Evolutionary conservation across 2,113 vertebrate species (phyloP), one percentile per base, ranked within the genome.

Genomic region (Gobius niger): DNA sequence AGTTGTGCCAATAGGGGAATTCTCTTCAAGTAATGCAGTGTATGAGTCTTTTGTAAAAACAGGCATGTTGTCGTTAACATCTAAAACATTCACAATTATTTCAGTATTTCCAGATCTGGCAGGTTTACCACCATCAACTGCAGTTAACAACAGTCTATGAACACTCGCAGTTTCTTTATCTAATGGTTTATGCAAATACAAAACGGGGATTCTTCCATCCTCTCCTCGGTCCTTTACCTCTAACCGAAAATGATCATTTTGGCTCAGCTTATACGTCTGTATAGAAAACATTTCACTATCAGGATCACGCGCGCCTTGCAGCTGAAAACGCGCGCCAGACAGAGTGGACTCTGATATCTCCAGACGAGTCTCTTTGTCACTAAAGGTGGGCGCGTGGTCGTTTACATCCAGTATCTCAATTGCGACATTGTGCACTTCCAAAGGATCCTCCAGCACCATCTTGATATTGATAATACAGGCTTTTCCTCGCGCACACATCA

Each of bases 401-500:
- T 96, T 95, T 7, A 95, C 77, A 44, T 96, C 94, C 19, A 85
- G 82, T 71, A 95, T 70, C 68, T 94, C 92, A 53, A 95, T 82
- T 4, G 89, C 76, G n/a, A 95, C 92, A 7, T 95, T 92, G 68
- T 94, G 93, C 0, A 96, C 87, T 76, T 94, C 92, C 64, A 95
- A 82, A 9, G 94, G 94, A 49, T 92, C 82, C 6, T 91, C 88
- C 4, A 94, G 41, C 0, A 93, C 84, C 1, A 85, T 83, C n/a
- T 92, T 87, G 57, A 89, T 44, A 15, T 89, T 91, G 0, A 94
- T 82, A 46, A 87, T 68, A 44, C 93, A 92, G 0, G 75, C 63
- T 6, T 60, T 71, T 64, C 50, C 83, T 7, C 73, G 69, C 24
- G 82, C 82, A 40, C 88, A 91, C 9, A 88, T 72, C 41, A 87